Evolutionary conservation across 2,888 invertebrate species (phyloP).

Genomic region (Rotaria magnacalcarata): DNA sequence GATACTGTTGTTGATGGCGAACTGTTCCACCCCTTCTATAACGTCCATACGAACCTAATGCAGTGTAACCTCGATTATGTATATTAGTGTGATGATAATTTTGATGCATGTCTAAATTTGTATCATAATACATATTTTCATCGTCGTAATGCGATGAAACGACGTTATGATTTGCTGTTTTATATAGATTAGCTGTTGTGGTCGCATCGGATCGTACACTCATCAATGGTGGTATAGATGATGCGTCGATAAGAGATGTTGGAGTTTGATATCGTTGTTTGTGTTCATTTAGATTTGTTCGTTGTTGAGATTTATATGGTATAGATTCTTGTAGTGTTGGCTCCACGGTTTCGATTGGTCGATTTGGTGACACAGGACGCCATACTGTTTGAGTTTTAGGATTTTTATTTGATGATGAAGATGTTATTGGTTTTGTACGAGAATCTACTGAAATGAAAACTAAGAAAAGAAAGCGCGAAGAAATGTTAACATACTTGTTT

Average conservation of each 20-base stretch:
- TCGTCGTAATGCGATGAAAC: background rate
- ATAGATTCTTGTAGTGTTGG: conserved; percentile 12
- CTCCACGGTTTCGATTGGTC: background rate
- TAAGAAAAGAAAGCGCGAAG: background rate
- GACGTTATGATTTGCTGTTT: background rate
- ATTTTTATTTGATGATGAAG: background rate
- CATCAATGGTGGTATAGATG: conserved; percentile 20
- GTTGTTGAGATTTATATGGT: conserved; percentile 1
- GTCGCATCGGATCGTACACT: background rate
- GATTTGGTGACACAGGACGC: background rate
- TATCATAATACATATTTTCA: background rate
- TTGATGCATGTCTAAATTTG: background rate
- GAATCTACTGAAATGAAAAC: background rate
- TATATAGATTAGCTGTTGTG: background rate
- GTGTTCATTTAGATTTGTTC: background rate
- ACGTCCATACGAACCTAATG: conserved; percentile 16
- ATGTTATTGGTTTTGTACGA: background rate
- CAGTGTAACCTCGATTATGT: conserved; percentile 9
- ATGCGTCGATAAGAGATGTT: background rate
- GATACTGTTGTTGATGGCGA: conserved; percentile 28
- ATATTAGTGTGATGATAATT: background rate
- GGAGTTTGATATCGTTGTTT: conserved; percentile 4
- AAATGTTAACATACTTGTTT: background rate
- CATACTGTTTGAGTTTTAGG: background rate
- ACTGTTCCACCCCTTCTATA: conserved; percentile 9